phyloP scores from a whole-genome alignment of 2,797 vertebrate species.

The Rhinoraja longicauda region DNA sequence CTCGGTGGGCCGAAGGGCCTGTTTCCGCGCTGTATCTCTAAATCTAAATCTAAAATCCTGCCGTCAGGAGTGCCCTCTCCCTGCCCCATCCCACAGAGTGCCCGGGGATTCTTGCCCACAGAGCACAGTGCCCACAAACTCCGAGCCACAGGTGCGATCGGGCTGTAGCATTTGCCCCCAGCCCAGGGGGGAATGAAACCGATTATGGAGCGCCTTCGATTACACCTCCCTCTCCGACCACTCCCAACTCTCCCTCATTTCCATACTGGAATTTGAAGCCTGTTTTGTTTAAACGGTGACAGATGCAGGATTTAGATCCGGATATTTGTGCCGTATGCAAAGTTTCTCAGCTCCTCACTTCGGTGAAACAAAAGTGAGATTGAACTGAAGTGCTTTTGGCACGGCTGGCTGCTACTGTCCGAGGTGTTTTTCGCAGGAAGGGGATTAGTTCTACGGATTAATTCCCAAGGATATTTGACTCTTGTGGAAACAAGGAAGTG shows the following conservation, averaged over 20 bases:
- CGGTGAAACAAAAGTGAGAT: neutral
- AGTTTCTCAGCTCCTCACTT: neutral
- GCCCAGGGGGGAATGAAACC: no score
- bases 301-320: constrained; percentile 4
- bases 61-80: neutral
- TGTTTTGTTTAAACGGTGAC: neutral
- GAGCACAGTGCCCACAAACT: neutral
- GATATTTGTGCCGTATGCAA: neutral
- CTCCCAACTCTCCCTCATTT: neutral
- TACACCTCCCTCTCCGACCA: neutral
- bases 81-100: no score
- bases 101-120: no score
- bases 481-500: neutral
- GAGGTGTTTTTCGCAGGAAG: neutral
- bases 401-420: neutral
- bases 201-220: no score
- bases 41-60: no score
- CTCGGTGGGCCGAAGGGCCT: no score
- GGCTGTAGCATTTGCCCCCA: neutral
- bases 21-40: no score
- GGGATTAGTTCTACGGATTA: neutral
- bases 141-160: neutral
- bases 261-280: neutral
- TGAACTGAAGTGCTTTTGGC: neutral
- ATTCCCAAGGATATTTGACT: neutral